Percentiles rank a stretch among this genome's conserved stretches.
phyloP scores from a whole-genome alignment of 64 coral and sea anemone species.

The Dendrophyllia cribrosa region DNA sequence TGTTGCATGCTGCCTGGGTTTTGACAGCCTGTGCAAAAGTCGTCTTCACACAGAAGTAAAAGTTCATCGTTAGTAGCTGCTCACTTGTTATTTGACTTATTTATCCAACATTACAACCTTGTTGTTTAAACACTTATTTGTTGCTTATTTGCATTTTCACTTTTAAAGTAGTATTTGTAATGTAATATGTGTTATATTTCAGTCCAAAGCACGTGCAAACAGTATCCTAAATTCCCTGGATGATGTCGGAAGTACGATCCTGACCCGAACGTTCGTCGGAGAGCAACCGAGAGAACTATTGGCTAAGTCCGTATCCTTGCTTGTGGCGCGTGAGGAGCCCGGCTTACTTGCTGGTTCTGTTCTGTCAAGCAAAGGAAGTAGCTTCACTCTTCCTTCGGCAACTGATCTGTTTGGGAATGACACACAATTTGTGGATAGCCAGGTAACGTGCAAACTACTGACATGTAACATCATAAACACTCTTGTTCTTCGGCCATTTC shows the following conservation, averaged over 20 bases:
- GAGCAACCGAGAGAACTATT: neutral
- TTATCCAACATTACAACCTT: neutral
- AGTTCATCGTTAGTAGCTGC: too few relatives aligned
- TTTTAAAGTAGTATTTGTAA: too few relatives aligned
- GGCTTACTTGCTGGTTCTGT: neutral
- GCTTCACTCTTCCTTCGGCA: conserved; percentile 30
- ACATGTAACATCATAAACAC: too few relatives aligned
- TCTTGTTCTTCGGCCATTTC: too few relatives aligned
- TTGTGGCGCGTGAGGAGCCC: conserved; percentile 5
- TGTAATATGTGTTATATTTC: neutral
- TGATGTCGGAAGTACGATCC: conserved; percentile 23
- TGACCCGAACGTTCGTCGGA: conserved; percentile 30
- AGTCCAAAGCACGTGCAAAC: neutral
- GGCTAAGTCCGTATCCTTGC: neutral
- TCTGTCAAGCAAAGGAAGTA: neutral
- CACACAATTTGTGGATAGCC: conserved; percentile 16
- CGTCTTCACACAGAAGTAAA: too few relatives aligned
- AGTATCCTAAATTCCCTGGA: neutral
- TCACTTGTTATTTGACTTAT: too few relatives aligned
- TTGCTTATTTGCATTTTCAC: too few relatives aligned
- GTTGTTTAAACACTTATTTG: neutral
- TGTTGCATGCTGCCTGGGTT: too few relatives aligned
- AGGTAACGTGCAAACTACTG: conserved; percentile 12
- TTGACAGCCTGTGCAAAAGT: too few relatives aligned
- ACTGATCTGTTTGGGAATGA: neutral